Conservation (phyloP, 2,113 vertebrate species). For the Prinia subflava region DNA sequence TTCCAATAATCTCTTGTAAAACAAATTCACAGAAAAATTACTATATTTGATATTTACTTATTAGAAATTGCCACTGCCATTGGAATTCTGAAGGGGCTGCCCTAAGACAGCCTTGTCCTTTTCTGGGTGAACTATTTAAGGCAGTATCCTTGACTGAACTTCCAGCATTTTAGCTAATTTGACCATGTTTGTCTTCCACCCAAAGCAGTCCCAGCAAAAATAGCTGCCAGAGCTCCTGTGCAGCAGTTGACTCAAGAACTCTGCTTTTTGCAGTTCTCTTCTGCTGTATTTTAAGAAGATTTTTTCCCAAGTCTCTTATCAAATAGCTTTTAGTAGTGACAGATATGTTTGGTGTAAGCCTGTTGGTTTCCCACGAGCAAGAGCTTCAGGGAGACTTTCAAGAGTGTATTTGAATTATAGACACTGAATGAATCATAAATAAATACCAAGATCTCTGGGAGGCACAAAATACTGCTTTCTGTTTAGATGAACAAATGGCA, state of each 20-base stretch:
- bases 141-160: slow-evolving; percentile 58
- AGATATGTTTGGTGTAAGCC: background rate
- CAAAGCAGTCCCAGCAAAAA: slow-evolving; percentile 31
- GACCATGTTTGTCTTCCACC: slow-evolving; percentile 27
- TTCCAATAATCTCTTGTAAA: background rate
- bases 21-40: background rate
- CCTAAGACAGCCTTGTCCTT: slow-evolving; percentile 15
- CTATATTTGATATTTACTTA: background rate
- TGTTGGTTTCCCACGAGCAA: background rate
- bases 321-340: background rate
- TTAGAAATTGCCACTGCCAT: background rate
- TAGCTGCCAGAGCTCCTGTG: slow-evolving; percentile 21
- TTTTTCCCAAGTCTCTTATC: background rate
- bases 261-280: background rate
- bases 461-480: background rate
- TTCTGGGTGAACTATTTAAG: slow-evolving; percentile 46
- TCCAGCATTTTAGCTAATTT: slow-evolving; percentile 27
- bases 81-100: slow-evolving; percentile 29
- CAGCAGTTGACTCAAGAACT: background rate
- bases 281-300: background rate
- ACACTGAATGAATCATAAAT: background rate
- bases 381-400: background rate
- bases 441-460: background rate
- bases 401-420: background rate
- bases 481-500: background rate